phyloP scores from a whole-genome alignment of 2,888 invertebrate species.

The Heteropelma amictum region DNA sequence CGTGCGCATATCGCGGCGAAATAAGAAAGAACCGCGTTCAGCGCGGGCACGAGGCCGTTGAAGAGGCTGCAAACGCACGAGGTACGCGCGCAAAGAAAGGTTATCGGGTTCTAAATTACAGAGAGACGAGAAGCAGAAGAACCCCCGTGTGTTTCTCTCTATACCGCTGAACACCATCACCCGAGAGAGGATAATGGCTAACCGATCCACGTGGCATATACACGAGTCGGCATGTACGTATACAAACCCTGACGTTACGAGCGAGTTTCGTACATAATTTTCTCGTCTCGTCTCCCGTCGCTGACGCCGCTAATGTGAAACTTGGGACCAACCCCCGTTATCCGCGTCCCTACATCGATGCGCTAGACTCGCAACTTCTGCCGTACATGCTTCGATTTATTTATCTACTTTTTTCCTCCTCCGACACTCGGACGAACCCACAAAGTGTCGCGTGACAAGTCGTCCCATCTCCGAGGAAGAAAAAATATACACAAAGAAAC shows the following conservation, averaged over 20 bases:
- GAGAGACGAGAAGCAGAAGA: constrained; percentile 54
- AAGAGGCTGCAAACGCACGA: constrained; percentile 51
- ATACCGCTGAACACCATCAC: constrained; percentile 50
- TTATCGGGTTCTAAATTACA: constrained; percentile 62
- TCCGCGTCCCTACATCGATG: constrained; percentile 2
- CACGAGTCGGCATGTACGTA: background rate
- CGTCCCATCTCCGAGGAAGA: too few relatives aligned
- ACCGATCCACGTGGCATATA: constrained; percentile 56
- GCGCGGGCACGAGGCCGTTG: constrained; percentile 50
- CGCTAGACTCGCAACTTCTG: constrained; percentile 6
- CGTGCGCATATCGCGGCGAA: constrained; percentile 47
- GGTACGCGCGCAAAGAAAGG: constrained; percentile 60
- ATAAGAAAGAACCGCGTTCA: constrained; percentile 40
- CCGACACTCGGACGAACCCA: background rate
- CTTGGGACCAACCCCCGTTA: constrained; percentile 33
- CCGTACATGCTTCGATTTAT: background rate
- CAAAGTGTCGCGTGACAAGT: background rate
- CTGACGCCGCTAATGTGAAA: constrained; percentile 29
- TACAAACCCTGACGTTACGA: constrained; percentile 44
- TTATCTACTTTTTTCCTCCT: too few relatives aligned
- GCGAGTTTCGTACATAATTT: constrained; percentile 60
- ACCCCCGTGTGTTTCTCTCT: constrained; percentile 25
- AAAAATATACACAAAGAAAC: background rate
- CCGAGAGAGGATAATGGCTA: constrained; percentile 49
- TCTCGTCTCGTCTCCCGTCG: constrained; percentile 53